Base-by-base conservation (phyloP, 1,140 invertebrate species). In the Cyphomyrmex costatus region DNA sequence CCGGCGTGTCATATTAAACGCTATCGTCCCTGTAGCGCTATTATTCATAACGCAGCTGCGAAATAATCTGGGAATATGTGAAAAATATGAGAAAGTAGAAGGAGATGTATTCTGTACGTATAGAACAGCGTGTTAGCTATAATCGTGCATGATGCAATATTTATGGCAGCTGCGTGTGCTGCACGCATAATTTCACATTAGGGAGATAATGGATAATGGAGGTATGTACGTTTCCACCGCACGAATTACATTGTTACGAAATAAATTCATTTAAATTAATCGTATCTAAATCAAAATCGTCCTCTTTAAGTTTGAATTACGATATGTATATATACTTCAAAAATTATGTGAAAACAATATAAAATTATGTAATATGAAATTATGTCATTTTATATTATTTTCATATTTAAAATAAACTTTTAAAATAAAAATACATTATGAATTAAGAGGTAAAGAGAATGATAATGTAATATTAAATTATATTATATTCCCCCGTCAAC, bases 71-170 rank as follows among this genome's bases (percentile, higher is more conserved):
- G 7, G n/a, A 83, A 74, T 36, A 49, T 30, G 14, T 83, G 56
- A 74, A 74, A 83, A 83, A 83, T 74, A 49, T 61, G 70, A 49
- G n/a, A 83, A 61, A 60, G 68, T 21, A 83, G 74, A 83, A 49
- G 27, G 36, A 60, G 21, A 60, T 30, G 33, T 82, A 30, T 82
- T 42, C 21, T n/a, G 68, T n/a, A 56, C 42, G n/a, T 58, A 49
- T 27, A 24, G 61, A 42, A 27, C 42, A 33, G 19, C 36, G 36
- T 21, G 51, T 60, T 83, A 73, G 63, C 33, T 80, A 24, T 61
- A 74, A 83, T 74, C 53, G 42, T 16, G 53, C 12, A 24, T 51
- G 77, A 79, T 46, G 53, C 53, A 21, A 83, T 74, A 83, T 74
- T 83, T 74, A 61, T 74, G 53, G 51, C 33, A 46, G 71, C n/a